A percentile compares a stretch with the other conserved stretches of the same genome.
Conservation (phyloP, 2,113 vertebrate genomes). For the Austrofundulus limnaeus region DNA sequence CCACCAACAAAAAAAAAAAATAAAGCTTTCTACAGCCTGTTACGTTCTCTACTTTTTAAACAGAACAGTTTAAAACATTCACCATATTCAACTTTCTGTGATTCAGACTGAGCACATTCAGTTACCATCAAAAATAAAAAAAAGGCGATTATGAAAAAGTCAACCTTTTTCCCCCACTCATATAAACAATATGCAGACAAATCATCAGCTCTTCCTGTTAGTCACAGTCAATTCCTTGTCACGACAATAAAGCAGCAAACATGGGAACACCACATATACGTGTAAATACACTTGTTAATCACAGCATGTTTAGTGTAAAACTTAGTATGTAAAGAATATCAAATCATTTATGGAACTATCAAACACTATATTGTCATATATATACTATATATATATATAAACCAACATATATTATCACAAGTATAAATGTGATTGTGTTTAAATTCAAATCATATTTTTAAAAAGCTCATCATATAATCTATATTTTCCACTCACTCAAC, state of each 20-base stretch:
- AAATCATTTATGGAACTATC: conserved; percentile 42
- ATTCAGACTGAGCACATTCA: conserved; percentile 37
- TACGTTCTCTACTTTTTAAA: conserved; percentile 16
- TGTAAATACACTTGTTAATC: conserved; percentile 55
- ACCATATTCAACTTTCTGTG: conserved; percentile 34
- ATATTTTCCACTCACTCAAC: conserved; percentile 29
- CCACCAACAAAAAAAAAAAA: conserved; percentile 20
- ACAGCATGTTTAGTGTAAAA: conserved; percentile 55
- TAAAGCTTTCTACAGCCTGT: conserved; percentile 23
- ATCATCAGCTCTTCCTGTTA: conserved; percentile 26
- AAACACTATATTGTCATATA: conserved; percentile 58
- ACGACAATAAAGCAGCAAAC: conserved; percentile 68
- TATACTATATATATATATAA: conserved; percentile 35
- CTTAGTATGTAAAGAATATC: conserved; percentile 35
- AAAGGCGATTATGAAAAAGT: conserved; percentile 18
- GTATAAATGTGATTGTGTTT: conserved; percentile 47
- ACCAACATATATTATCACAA: conserved; percentile 65
- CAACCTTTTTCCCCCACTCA: background rate
- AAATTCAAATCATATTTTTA: conserved; percentile 60
- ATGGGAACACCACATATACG: conserved; percentile 41
- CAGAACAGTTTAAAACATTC: conserved; percentile 19
- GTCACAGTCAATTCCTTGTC: conserved; percentile 50
- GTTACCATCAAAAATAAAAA: conserved; percentile 9
- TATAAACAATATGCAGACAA: conserved; percentile 15
- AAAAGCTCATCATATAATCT: conserved; percentile 15